Conservation (phyloP, 2,113 vertebrate species). For the Amblyopsis rosae region DNA sequence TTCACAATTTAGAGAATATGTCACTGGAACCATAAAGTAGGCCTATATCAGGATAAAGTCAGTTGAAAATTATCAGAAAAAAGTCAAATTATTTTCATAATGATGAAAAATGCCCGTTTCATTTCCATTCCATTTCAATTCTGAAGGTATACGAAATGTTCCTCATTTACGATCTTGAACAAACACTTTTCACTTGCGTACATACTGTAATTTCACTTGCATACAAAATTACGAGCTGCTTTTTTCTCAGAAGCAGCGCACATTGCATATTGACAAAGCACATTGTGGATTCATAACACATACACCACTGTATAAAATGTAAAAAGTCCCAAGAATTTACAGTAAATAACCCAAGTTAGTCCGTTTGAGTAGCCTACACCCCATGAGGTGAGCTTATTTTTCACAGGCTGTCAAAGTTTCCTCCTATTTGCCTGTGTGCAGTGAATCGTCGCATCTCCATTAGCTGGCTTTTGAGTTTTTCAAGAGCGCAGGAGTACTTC, state of each 20-base stretch:
- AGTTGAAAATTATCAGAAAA: constrained; percentile 19
- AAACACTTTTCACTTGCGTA: neutral
- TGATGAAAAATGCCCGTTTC: constrained; percentile 10
- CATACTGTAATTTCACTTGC: neutral
- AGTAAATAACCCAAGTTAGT: constrained; percentile 39
- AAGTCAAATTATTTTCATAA: constrained; percentile 26
- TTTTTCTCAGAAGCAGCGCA: constrained; percentile 2
- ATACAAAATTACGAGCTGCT: neutral
- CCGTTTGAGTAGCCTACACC: constrained; percentile 24
- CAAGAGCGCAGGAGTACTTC: constrained; percentile 27
- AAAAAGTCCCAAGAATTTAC: neutral
- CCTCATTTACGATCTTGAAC: neutral
- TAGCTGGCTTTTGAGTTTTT: constrained; percentile 52
- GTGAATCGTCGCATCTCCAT: constrained; percentile 50
- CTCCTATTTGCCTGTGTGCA: constrained; percentile 39
- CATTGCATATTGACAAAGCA: neutral
- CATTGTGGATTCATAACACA: neutral
- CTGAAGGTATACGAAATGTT: no score
- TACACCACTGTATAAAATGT: constrained; percentile 8
- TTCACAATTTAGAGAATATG: constrained; percentile 23
- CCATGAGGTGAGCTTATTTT: constrained; percentile 38
- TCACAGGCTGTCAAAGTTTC: constrained; percentile 37
- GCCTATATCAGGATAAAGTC: constrained; percentile 12
- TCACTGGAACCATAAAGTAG: constrained; percentile 7
- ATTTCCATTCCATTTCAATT: constrained; percentile 2